Conservation (phyloP, 1,140 invertebrate genomes). For the Galleria mellonella region DNA sequence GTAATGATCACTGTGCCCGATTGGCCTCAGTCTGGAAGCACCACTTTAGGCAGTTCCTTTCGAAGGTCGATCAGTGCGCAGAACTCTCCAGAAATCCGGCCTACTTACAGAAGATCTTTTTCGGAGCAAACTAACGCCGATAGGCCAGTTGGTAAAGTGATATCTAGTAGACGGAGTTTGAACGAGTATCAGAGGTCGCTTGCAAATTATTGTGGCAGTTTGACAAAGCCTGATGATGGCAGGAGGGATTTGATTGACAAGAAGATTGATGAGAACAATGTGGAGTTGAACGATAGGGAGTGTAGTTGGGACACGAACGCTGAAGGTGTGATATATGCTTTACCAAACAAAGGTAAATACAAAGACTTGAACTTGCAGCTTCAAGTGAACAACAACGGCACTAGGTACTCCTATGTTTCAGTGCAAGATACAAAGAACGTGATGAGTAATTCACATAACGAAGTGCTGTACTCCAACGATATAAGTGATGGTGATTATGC, state of each 20-base stretch:
- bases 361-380: conserved; percentile 68
- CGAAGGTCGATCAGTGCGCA: conserved; percentile 64
- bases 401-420: conserved; percentile 64
- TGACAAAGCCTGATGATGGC: conserved; percentile 26
- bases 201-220: conserved; percentile 42
- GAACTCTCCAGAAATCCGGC: conserved; percentile 71
- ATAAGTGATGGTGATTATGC: conserved; percentile 61
- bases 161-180: conserved; percentile 75
- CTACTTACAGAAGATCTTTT: conserved; percentile 79
- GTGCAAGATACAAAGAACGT: conserved; percentile 62
- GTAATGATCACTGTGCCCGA: conserved; percentile 67
- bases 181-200: conserved; percentile 75
- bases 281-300: conserved; percentile 55
- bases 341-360: conserved; percentile 71
- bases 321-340: conserved; percentile 69
- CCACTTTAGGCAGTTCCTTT: conserved; percentile 67
- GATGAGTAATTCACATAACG: conserved; percentile 67
- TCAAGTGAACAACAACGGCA: conserved; percentile 69
- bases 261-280: conserved; percentile 38
- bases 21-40: conserved; percentile 55
- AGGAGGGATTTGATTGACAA: conserved; percentile 19
- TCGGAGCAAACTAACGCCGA: conserved; percentile 75
- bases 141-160: conserved; percentile 68
- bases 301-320: conserved; percentile 69
- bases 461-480: conserved; percentile 59